Base-by-base conservation (phyloP, 2,888 invertebrate genomes). In the Acronicta leporina region DNA sequence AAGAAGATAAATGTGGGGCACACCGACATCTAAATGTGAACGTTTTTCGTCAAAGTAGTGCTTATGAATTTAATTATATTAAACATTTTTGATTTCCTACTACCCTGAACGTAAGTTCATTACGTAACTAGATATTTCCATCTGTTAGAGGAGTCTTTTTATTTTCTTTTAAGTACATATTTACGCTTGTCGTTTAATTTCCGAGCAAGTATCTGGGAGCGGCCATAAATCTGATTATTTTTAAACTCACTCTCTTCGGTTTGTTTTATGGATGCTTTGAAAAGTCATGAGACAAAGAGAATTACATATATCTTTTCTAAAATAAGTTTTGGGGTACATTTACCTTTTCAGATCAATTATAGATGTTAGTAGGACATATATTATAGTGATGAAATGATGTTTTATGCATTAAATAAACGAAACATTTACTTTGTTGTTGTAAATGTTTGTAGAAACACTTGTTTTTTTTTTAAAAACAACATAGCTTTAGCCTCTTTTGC, bases 151-250 rank as follows among this genome's bases (percentile, higher is more conserved):
- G 56, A 45, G 45, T 65, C 43, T 63, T 65, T 68, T 64, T 60
- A 14, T 60, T 68, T 62, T 54, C 59, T 65, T 78, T 72, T 70
- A 64, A 58, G 67, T 66, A 69, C 56, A 57, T 60, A 65, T 74
- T 80, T 77, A 73, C 70, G 73, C 55, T 55, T 73, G 74, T 70
- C 75, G 73, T 79, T 75, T 77, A 77, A 80, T 80, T 77, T 73
- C 64, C 55, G 62, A 75, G 68, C 68, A 64, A 79, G 75, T 79
- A 73, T 75, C 79, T 62, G 63, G 75, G 71, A 80, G 77, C 78
- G 75, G 67, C 59, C 71, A 79, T 85, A 85, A 84, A 84, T 85
- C 77, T 80, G 75, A 80, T 84, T 82, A 87, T 87, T 87, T 87
- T 87, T 85, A 87, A 86, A 85, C 86, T 75, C 77, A 73, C 74